phyloP scores from a whole-genome alignment of 92 coral and sea anemone genomes.

The Epizoanthus stellaris region DNA sequence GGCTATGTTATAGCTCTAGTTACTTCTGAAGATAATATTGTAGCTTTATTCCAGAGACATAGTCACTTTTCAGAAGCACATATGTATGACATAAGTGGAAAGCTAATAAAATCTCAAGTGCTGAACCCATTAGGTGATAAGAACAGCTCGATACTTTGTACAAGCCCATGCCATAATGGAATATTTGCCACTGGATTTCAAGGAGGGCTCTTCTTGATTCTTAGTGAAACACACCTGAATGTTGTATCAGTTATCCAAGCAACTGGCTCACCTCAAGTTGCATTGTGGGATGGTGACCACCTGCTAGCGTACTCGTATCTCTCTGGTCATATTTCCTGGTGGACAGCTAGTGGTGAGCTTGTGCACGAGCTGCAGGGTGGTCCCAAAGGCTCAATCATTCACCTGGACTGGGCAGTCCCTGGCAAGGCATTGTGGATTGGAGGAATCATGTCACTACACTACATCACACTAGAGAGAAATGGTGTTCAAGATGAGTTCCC shows the following conservation, averaged over 20 bases:
- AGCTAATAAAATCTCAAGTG: constrained; percentile 47
- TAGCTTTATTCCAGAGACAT: constrained; percentile 77
- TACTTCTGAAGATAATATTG: constrained; percentile 56
- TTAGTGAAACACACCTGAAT: constrained; percentile 62
- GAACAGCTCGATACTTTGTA: constrained; percentile 72
- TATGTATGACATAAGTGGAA: constrained; percentile 57
- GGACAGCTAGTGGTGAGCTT: constrained; percentile 75
- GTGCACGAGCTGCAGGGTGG: constrained; percentile 77
- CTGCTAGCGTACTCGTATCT: constrained; percentile 80
- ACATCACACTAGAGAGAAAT: constrained; percentile 56
- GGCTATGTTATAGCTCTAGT: constrained; percentile 71
- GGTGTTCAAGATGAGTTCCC: constrained; percentile 52
- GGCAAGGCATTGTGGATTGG: constrained; percentile 81
- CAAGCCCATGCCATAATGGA: constrained; percentile 72
- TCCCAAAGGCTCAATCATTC: constrained; percentile 77
- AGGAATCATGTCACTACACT: constrained; percentile 84
- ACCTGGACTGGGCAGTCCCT: constrained; percentile 74
- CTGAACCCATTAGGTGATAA: constrained; percentile 79
- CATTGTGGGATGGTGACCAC: constrained; percentile 70
- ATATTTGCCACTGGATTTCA: constrained; percentile 83
- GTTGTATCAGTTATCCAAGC: constrained; percentile 78
- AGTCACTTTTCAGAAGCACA: constrained; percentile 76
- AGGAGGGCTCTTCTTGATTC: constrained; percentile 77
- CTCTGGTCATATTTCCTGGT: constrained; percentile 86
- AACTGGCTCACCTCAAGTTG: constrained; percentile 89